Evolutionary conservation across 2,113 vertebrate genomes (phyloP).

Genomic region (Myiagra hebetior): DNA sequence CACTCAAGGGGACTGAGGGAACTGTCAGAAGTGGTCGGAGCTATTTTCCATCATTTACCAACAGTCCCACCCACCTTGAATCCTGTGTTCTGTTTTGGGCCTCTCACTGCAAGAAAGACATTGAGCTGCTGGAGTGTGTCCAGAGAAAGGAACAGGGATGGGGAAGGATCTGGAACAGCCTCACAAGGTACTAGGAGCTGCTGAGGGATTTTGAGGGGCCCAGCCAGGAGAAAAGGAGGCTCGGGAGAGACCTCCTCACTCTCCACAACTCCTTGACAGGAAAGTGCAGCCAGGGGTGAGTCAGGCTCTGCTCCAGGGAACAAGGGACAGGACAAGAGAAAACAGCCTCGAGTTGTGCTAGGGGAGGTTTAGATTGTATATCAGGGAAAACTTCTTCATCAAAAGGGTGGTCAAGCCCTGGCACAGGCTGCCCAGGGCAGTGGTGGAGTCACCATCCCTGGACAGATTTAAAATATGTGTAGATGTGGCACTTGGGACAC

Average conservation of each 20-base stretch:
- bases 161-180: background rate
- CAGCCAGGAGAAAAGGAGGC: background rate
- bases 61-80: background rate
- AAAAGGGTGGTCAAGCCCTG: background rate
- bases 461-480: background rate
- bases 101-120: too few species aligned
- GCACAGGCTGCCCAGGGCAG: background rate
- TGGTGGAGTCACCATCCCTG: background rate
- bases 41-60: background rate
- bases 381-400: background rate
- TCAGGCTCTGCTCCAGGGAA: accelerated
- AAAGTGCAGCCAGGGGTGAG: accelerated
- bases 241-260: background rate
- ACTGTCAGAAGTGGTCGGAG: too few species aligned
- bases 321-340: background rate
- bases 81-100: background rate
- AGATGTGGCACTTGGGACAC: background rate
- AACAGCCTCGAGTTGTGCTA: background rate
- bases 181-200: accelerated
- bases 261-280: too few species aligned
- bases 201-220: background rate
- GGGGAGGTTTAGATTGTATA: background rate
- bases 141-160: background rate
- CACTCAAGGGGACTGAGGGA: background rate
- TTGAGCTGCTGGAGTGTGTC: accelerated